phyloP scores from a whole-genome alignment of 2,888 invertebrate species.

The Synergus itoensis region DNA sequence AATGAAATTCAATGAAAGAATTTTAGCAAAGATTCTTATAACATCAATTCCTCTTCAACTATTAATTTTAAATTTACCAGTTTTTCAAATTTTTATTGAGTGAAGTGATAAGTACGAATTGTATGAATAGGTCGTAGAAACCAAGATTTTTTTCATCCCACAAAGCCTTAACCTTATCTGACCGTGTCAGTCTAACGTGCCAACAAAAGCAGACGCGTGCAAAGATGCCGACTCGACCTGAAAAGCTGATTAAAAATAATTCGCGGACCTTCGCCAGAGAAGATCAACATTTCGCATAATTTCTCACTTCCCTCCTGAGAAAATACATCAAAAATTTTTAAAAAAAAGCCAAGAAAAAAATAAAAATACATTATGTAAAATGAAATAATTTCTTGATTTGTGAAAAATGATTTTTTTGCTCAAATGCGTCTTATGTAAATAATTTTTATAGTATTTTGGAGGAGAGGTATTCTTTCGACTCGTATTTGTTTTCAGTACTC shows the following conservation, averaged over 20 bases:
- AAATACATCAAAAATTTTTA: not conserved
- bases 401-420: too few relatives aligned
- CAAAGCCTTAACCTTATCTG: constrained; percentile 26
- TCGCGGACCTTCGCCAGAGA: constrained; percentile 19
- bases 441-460: too few relatives aligned
- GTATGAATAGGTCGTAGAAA: not conserved
- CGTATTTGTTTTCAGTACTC: too few relatives aligned
- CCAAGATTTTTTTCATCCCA: not conserved
- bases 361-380: not conserved
- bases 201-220: constrained; percentile 36
- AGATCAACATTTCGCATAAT: constrained; percentile 30
- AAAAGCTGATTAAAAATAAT: constrained; percentile 37
- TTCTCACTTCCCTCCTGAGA: not conserved
- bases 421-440: too few relatives aligned
- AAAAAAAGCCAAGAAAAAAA: not conserved
- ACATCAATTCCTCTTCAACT: too few relatives aligned
- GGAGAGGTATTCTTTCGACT: too few relatives aligned
- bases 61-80: too few relatives aligned
- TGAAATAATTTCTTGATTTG: not conserved
- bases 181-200: constrained; percentile 22
- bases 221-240: constrained; percentile 19
- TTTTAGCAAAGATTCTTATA: too few relatives aligned
- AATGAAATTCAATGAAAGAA: too few relatives aligned
- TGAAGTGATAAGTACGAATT: not conserved
- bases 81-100: not conserved